Evolutionary conservation across 1,140 invertebrate genomes (phyloP).

Genomic region (Psix sp.): DNA sequence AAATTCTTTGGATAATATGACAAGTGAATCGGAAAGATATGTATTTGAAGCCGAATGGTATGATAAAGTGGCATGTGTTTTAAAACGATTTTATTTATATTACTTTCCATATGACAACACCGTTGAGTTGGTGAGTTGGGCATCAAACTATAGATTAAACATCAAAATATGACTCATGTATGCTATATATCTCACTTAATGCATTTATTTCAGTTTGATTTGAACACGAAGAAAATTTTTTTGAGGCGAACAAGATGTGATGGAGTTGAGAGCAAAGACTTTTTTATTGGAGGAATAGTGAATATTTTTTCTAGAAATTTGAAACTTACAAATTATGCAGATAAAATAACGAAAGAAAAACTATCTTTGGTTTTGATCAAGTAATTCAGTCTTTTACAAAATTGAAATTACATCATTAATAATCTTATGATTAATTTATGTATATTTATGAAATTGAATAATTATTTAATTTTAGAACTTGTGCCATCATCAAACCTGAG

Average conservation of each 20-base stretch:
- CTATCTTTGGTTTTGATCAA: conserved; percentile 80
- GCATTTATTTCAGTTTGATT: conserved; percentile 86
- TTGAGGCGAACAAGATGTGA: conserved; percentile 85
- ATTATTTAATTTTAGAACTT: conserved; percentile 80
- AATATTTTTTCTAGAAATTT: conserved; percentile 87
- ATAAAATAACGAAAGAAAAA: conserved; percentile 81
- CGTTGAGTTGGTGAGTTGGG: conserved; percentile 83
- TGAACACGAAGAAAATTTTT: conserved; percentile 85
- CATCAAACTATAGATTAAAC: no score
- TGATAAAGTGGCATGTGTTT: conserved; percentile 84
- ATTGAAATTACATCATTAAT: background rate
- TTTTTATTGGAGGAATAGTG: conserved; percentile 87
- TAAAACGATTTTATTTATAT: conserved; percentile 85
- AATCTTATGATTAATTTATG: conserved; percentile 6
- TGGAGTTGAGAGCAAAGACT: conserved; percentile 81
- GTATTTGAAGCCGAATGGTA: conserved; percentile 89
- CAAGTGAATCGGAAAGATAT: conserved; percentile 63
- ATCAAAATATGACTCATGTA: no score
- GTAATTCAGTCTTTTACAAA: conserved; percentile 70
- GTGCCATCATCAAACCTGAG: conserved; percentile 86
- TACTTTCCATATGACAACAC: conserved; percentile 86
- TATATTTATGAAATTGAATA: conserved; percentile 6
- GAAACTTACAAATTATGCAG: conserved; percentile 87
- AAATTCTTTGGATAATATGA: background rate
- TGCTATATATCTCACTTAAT: no score